Evolutionary conservation across 2,113 vertebrate genomes (phyloP).

Genomic region (Myrmecobius fasciatus): DNA sequence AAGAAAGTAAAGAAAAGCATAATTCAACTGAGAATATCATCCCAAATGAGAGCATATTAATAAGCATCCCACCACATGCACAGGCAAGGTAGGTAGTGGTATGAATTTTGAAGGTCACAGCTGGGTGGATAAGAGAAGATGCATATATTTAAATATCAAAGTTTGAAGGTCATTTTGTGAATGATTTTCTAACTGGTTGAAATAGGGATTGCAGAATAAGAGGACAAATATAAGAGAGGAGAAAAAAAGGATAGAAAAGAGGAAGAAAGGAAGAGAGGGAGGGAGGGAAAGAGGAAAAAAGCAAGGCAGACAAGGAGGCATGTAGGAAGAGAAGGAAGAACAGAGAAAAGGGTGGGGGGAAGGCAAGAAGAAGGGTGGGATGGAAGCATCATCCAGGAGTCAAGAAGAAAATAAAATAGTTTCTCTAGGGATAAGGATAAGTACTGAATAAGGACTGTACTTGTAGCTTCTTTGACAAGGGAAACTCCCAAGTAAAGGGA

Average conservation of each 20-base stretch:
- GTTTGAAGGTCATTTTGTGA: background rate
- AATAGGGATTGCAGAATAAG: background rate
- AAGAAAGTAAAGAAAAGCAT: background rate
- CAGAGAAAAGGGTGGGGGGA: background rate
- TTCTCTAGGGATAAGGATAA: background rate
- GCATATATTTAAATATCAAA: background rate
- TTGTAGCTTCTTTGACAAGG: background rate
- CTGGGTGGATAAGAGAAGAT: background rate
- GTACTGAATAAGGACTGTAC: background rate
- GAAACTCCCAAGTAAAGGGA: background rate
- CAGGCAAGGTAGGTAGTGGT: background rate
- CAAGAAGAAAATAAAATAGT: background rate
- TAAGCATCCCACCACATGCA: background rate
- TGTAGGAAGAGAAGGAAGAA: background rate
- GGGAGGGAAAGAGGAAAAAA: background rate
- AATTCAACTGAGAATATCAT: background rate
- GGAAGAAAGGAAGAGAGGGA: fast-evolving
- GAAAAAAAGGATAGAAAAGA: no score
- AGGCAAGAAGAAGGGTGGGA: background rate
- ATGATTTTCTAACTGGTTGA: background rate
- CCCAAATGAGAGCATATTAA: background rate
- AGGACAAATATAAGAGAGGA: background rate
- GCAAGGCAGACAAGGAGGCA: background rate
- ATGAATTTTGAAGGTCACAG: background rate
- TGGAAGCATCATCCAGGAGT: background rate